Conservation (phyloP, 2,797 vertebrate genomes). For the Anas georgica region DNA sequence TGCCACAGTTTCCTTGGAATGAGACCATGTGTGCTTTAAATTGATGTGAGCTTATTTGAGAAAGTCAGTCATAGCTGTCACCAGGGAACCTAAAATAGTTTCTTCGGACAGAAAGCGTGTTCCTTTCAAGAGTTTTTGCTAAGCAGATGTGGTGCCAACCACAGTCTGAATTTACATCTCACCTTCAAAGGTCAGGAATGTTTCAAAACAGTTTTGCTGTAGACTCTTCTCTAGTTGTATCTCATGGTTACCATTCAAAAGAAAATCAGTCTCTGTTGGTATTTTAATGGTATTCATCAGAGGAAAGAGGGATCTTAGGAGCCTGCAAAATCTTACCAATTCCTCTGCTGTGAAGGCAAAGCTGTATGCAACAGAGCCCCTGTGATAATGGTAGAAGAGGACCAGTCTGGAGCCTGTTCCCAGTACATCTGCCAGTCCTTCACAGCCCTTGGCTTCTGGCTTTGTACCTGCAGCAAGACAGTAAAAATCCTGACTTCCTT, state of each 20-base stretch:
- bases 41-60: background rate
- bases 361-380: background rate
- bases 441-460: background rate
- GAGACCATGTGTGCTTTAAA: background rate
- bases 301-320: background rate
- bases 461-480: background rate
- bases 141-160: background rate
- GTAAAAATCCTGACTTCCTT: background rate
- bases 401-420: background rate
- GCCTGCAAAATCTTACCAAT: background rate
- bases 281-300: background rate
- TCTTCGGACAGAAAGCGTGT: background rate
- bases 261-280: background rate
- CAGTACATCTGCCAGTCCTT: background rate
- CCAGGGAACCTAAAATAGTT: background rate
- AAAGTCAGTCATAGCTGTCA: background rate
- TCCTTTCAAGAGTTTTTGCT: background rate
- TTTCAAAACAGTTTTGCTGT: background rate
- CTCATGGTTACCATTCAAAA: background rate
- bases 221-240: background rate
- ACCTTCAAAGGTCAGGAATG: background rate
- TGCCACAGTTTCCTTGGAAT: background rate
- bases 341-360: background rate
- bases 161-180: background rate
- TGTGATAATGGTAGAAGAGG: rapidly evolving